phyloP scores from a whole-genome alignment of 2,113 vertebrate species.

The Lontra canadensis region DNA sequence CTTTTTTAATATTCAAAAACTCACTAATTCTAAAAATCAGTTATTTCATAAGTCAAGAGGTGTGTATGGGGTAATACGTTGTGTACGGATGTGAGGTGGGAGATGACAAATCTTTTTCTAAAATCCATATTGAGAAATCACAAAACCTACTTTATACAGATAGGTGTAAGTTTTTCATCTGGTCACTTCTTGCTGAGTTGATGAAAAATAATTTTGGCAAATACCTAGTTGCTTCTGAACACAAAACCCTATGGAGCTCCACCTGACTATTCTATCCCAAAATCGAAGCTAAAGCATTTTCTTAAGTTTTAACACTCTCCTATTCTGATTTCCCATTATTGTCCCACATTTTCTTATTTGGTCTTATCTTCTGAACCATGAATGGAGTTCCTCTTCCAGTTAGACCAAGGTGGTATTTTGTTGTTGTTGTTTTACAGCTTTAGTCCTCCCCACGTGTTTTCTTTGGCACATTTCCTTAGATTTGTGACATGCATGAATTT shows the following conservation, averaged over 20 bases:
- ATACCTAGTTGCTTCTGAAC: not conserved
- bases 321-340: not conserved
- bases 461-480: slow-evolving; percentile 30
- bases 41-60: not conserved
- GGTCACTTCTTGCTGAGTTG: not conserved
- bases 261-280: not conserved
- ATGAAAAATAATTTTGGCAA: not conserved
- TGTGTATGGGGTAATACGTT: not conserved
- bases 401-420: not conserved
- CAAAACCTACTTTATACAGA: not conserved
- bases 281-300: not conserved
- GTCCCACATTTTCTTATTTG: not conserved
- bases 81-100: not conserved
- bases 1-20: slow-evolving; percentile 24
- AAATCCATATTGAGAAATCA: not conserved
- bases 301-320: not conserved
- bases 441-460: not conserved
- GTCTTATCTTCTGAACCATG: not conserved
- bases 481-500: not conserved
- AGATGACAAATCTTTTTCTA: not conserved
- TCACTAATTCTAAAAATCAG: not conserved
- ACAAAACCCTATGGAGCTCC: not conserved
- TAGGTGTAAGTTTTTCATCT: not conserved
- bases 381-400: not conserved
- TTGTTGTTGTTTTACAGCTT: not conserved